Base-by-base conservation (phyloP, 2,888 invertebrate species). In the Tipula vernalis region DNA sequence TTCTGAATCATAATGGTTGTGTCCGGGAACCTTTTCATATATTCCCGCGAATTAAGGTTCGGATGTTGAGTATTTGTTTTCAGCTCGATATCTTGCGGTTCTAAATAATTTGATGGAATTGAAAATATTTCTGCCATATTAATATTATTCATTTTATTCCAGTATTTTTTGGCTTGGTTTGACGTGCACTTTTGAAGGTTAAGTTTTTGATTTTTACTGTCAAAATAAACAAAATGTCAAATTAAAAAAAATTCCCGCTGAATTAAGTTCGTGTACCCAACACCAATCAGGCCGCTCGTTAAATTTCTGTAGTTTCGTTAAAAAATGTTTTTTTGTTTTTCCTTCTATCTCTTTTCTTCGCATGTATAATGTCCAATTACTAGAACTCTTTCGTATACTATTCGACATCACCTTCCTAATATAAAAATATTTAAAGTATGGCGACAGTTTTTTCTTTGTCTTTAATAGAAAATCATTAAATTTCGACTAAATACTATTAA, bases 1-100 rank as follows among this genome's bases (percentile, higher is more conserved):
- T 89, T 89, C 47, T 90, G 89, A 87, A 91, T 88, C 13, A 90
- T 90, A 36, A 90, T 88, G 5, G 89, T 89, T 8, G 89, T 88
- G 87, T 91, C 90, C 0, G 89, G 89, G 18, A 90, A 88, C 18
- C 90, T 90, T 15, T 89, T 90, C 13, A 90, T 90, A 88, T 91
- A 90, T 87, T 91, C 91, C 12, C 89, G 88, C 4, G 91, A 90
- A 88, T 91, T 91, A 12, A 91, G 89, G 89, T 91, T 91, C 5
- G 91, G 91, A 88, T 91, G 91, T n/a, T 90, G 88, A 0, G 90
- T 89, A 87, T 90, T 89, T 10, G 86, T 88, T 3, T 89, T 89
- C 86, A 91, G 87, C 5, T 88, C 88, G 15, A 85, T 83, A 86
- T 89, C 90, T 13, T 89, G 88, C 10, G 91, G 91, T 8, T 90